phyloP scores from a whole-genome alignment of 2,113 vertebrate genomes.

The Cryptotis parvus region DNA sequence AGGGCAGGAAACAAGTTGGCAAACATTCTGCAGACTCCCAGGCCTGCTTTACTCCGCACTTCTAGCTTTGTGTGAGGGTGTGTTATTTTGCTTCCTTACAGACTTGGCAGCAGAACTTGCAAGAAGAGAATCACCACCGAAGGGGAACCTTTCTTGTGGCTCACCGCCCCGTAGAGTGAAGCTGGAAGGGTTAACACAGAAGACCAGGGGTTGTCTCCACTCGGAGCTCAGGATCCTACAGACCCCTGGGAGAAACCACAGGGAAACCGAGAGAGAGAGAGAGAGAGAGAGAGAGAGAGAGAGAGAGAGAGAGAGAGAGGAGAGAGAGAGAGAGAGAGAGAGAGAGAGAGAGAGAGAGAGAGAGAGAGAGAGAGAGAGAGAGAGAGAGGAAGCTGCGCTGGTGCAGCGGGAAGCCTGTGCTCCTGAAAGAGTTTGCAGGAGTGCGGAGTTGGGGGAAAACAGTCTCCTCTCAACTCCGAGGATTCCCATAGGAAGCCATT shows the following conservation, averaged over 20 bases:
- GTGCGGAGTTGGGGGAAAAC: conserved; percentile 32
- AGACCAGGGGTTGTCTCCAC: conserved; percentile 62
- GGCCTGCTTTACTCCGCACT: not conserved
- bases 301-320: conserved; percentile 60
- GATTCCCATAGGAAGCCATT: conserved; percentile 48
- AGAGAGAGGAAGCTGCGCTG: conserved; percentile 48
- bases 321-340: conserved; percentile 61
- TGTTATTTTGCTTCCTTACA: conserved; percentile 65
- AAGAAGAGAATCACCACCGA: conserved; percentile 51
- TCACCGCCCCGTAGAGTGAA: conserved; percentile 32
- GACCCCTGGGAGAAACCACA: conserved; percentile 42
- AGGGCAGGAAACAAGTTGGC: conserved; percentile 12
- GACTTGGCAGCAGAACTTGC: conserved; percentile 46
- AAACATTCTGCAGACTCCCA: not conserved
- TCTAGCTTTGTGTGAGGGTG: not conserved
- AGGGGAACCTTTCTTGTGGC: conserved; percentile 51
- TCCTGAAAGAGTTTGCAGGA: conserved; percentile 21
- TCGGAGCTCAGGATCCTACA: conserved; percentile 18
- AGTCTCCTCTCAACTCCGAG: conserved; percentile 50
- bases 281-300: conserved; percentile 61
- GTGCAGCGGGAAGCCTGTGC: not conserved
- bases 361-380: conserved; percentile 61
- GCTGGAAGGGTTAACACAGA: conserved; percentile 53
- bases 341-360: conserved; percentile 60
- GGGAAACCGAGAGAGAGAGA: conserved; percentile 60